Evolutionary conservation across 92 coral and sea anemone genomes (phyloP).

Genomic region (Palythoa caribaeorum): DNA sequence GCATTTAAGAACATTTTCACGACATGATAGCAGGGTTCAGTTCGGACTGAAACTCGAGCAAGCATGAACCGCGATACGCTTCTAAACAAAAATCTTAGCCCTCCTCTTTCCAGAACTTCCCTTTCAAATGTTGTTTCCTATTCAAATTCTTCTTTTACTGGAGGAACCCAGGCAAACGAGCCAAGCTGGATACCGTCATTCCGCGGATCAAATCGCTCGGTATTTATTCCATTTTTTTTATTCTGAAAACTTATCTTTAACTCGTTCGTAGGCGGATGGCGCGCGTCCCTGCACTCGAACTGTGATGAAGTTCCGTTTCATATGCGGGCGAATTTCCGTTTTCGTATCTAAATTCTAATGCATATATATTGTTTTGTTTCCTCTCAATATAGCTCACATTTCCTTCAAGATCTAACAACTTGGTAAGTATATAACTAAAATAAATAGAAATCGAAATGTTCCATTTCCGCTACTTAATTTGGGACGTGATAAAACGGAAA

Average conservation of each 20-base stretch:
- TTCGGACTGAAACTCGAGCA: slow-evolving; percentile 86
- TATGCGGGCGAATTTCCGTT: slow-evolving; percentile 19
- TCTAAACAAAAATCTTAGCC: slow-evolving; percentile 96
- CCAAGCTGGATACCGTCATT: slow-evolving; percentile 99
- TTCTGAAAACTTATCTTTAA: slow-evolving; percentile 59
- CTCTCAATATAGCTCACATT: slow-evolving; percentile 88
- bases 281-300: slow-evolving; percentile 70
- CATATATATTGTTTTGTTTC: slow-evolving; percentile 53
- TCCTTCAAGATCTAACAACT: slow-evolving; percentile 99
- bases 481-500: slow-evolving; percentile 49
- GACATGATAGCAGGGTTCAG: slow-evolving; percentile 98
- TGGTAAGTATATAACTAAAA: slow-evolving; percentile 94
- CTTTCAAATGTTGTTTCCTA: slow-evolving; percentile 91
- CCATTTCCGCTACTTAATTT: slow-evolving; percentile 87
- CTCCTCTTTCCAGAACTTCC: slow-evolving; percentile 90
- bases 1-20: slow-evolving; percentile 99
- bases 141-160: slow-evolving; percentile 92
- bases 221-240: slow-evolving; percentile 75
- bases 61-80: slow-evolving; percentile 98
- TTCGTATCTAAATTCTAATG: slow-evolving; percentile 53
- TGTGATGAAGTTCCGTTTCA: slow-evolving; percentile 52
- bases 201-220: slow-evolving; percentile 99
- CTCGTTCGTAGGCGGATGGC: slow-evolving; percentile 52
- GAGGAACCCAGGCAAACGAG: slow-evolving; percentile 92
- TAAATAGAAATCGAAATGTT: slow-evolving; percentile 72